Base-by-base conservation (phyloP, 2,888 invertebrate genomes). In the Crocallis elinguaria region DNA sequence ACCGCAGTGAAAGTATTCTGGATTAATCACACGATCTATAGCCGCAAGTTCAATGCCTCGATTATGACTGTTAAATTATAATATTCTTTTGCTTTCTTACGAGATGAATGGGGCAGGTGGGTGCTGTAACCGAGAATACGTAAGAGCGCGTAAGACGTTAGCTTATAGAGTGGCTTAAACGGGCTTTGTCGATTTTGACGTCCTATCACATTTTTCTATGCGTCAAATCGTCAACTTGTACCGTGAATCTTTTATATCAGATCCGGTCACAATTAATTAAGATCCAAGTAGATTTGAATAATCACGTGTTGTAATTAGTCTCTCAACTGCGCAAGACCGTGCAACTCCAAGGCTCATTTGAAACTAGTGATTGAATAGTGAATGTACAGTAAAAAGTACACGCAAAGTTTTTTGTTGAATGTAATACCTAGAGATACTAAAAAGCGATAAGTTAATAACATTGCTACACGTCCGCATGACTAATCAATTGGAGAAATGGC, bases 11-110 rank as follows among this genome's bases (percentile, higher is more conserved):
- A 90, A 90, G 91, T 89, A 86, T 86, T 84, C 84, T 86, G 79
- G 82, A 84, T 84, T 85, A 83, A 84, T 86, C 83, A 84, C 81
- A 82, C 75, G 79, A 73, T 75, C 67, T 73, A 73, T 77, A 70
- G 78, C 75, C 67, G 77, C 88, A 90, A 89, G 90, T 90, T 90
- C 90, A 91, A 87, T 91, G 90, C 79, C 86, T 90, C 81, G 81
- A 86, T 89, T 87, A 88, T 84, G 84, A 78, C 78, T 80, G 79
- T 84, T 86, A 79, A 85, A 84, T 81, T 84, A 83, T 82, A 82
- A 78, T 80, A 77, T 83, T 81, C 69, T 78, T 73, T 79, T 77
- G 73, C 79, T 82, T 82, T 80, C 77, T 71, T 79, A 69, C 62
- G 66, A 73, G 72, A 72, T 77, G 79, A 77, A 79, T 77, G 77